Percentiles rank a stretch among this genome's conserved stretches.
Conservation (phyloP, 2,113 vertebrate species). For the Gambusia affinis region DNA sequence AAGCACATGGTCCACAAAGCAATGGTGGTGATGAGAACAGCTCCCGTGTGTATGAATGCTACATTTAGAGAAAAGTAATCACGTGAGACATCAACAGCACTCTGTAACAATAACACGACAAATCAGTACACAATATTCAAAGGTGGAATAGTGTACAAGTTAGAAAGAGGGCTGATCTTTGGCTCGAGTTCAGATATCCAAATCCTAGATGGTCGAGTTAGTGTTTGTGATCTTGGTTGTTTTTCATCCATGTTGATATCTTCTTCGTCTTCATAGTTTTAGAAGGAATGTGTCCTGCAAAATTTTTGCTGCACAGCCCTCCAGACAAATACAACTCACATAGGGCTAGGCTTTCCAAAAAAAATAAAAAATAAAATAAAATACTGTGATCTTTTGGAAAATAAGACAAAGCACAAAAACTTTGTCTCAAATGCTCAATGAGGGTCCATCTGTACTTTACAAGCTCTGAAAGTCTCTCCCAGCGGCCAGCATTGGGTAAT, state of each 20-base stretch:
- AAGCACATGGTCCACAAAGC: constrained; percentile 59
- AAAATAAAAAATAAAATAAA: constrained; percentile 27
- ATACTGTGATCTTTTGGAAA: constrained; percentile 46
- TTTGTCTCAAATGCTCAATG: constrained; percentile 38
- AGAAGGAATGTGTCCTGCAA: constrained; percentile 26
- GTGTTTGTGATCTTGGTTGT: constrained; percentile 52
- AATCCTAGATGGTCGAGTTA: constrained; percentile 13
- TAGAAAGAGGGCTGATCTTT: constrained; percentile 73
- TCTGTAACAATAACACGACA: constrained; percentile 62
- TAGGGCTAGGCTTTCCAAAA: constrained; percentile 35
- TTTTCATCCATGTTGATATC: constrained; percentile 45
- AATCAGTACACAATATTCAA: constrained; percentile 52
- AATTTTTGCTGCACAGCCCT: constrained; percentile 9
- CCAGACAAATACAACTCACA: constrained; percentile 36
- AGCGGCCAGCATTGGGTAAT: constrained; percentile 77
- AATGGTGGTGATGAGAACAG: constrained; percentile 48
- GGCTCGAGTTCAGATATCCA: constrained; percentile 59
- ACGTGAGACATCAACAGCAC: constrained; percentile 61
- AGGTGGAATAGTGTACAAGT: constrained; percentile 64
- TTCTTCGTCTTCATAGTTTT: constrained; percentile 45
- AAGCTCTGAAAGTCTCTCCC: constrained; percentile 56
- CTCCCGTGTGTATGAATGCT: constrained; percentile 67
- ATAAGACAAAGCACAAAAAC: constrained; percentile 37
- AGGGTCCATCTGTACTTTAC: constrained; percentile 58
- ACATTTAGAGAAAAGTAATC: constrained; percentile 70